A percentile compares a stretch with the other conserved stretches of the same genome.
Evolutionary conservation across 35 echinoderm and acorn worm species (phyloP).

Genomic region (Eucidaris tribuloides): DNA sequence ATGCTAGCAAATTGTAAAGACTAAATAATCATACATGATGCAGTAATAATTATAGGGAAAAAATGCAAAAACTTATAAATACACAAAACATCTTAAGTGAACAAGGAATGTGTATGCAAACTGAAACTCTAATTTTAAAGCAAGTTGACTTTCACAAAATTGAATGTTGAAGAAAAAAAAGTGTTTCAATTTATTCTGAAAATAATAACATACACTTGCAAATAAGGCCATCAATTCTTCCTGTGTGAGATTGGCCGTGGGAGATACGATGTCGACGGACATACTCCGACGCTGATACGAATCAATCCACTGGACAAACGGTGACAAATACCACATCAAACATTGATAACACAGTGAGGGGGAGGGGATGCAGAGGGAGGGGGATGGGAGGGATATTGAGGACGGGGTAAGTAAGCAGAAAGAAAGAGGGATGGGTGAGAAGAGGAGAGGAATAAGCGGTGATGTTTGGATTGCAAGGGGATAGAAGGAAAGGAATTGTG

Average conservation of each 20-base stretch:
- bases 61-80: too few relatives aligned
- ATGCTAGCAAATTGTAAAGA: too few relatives aligned
- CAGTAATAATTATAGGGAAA: too few relatives aligned
- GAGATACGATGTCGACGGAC: neutral
- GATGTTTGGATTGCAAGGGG: neutral
- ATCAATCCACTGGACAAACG: neutral
- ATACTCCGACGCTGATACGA: conserved; percentile 1
- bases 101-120: too few relatives aligned
- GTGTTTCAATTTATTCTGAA: too few relatives aligned
- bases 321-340: conserved; percentile 5
- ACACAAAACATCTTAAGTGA: too few relatives aligned
- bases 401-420: neutral
- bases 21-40: too few relatives aligned
- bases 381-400: neutral
- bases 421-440: neutral
- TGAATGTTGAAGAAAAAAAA: too few relatives aligned
- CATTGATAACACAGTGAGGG: neutral
- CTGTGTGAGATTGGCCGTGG: neutral
- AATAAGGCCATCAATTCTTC: neutral
- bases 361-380: neutral
- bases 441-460: neutral
- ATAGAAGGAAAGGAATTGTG: neutral
- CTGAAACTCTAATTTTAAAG: too few relatives aligned
- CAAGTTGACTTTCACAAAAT: too few relatives aligned
- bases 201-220: conserved; percentile 5